A percentile compares a stretch with the other conserved stretches of the same genome.
Conservation (phyloP, 2,113 vertebrate genomes). For the Ovis canadensis region DNA sequence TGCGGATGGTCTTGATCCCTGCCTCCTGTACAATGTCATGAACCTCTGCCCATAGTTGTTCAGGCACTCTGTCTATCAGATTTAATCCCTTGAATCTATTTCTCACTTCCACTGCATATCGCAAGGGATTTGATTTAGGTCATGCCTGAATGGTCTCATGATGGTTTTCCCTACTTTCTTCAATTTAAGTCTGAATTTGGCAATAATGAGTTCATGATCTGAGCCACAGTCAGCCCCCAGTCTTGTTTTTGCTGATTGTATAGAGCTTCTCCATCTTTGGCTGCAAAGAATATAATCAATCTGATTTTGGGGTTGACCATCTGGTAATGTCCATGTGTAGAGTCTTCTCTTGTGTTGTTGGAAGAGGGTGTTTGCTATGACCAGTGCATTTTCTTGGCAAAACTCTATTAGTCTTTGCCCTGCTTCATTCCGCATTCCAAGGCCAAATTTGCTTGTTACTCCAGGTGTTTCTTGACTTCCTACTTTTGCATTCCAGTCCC, state of each 20-base stretch:
- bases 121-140: neutral
- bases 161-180: neutral
- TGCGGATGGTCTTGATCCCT: neutral
- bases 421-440: neutral
- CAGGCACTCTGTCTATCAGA: neutral
- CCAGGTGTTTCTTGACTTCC: neutral
- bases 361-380: neutral
- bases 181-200: neutral
- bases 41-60: neutral
- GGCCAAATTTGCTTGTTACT: neutral
- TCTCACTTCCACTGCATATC: neutral
- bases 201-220: neutral
- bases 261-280: neutral
- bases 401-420: neutral
- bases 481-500: neutral
- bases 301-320: too few relatives aligned
- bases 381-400: neutral
- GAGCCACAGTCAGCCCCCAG: neutral
- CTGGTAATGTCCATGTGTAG: neutral
- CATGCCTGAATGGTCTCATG: neutral
- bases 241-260: neutral
- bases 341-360: neutral
- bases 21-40: neutral
- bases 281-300: too few relatives aligned
- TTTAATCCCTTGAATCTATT: neutral